phyloP scores from a whole-genome alignment of 37 sponge, comb jelly and placozoan species.

The Mnemiopsis leidyi region DNA sequence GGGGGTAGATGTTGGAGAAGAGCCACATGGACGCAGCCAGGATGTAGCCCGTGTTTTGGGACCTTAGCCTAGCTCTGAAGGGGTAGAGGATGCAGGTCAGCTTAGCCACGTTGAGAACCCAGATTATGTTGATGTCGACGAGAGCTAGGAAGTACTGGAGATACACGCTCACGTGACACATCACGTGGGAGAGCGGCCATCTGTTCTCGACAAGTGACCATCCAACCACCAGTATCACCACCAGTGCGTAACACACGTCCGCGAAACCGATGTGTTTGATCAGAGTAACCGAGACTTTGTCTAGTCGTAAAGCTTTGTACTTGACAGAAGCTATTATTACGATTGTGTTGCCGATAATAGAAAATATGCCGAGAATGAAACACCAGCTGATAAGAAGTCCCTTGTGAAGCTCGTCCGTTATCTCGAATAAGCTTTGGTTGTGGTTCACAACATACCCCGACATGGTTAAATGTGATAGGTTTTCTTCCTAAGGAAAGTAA shows the following conservation, averaged over 20 bases:
- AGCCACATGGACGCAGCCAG: constrained; percentile 42
- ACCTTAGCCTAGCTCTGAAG: background rate
- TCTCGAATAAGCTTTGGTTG: background rate
- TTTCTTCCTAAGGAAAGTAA: too few relatives aligned
- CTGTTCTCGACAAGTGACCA: background rate
- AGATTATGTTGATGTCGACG: background rate
- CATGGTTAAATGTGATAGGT: too few relatives aligned
- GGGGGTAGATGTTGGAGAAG: background rate
- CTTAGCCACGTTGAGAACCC: constrained; percentile 10
- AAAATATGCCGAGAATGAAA: background rate
- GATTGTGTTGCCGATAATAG: background rate
- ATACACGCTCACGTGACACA: background rate
- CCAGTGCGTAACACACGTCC: background rate
- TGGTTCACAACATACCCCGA: background rate
- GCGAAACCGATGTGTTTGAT: constrained; percentile 8
- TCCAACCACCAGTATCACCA: background rate
- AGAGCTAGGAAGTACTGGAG: background rate
- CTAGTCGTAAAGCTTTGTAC: constrained; percentile 23
- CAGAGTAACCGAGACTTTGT: constrained; percentile 29
- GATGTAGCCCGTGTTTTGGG: constrained; percentile 26
- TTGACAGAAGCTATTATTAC: constrained; percentile 5
- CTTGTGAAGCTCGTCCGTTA: background rate
- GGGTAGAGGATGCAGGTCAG: constrained; percentile 45
- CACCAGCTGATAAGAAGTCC: background rate
- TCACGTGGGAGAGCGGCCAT: background rate